Evolutionary conservation across 2,797 vertebrate genomes (phyloP).

Genomic region (Cryptoblepharus egeriae): DNA sequence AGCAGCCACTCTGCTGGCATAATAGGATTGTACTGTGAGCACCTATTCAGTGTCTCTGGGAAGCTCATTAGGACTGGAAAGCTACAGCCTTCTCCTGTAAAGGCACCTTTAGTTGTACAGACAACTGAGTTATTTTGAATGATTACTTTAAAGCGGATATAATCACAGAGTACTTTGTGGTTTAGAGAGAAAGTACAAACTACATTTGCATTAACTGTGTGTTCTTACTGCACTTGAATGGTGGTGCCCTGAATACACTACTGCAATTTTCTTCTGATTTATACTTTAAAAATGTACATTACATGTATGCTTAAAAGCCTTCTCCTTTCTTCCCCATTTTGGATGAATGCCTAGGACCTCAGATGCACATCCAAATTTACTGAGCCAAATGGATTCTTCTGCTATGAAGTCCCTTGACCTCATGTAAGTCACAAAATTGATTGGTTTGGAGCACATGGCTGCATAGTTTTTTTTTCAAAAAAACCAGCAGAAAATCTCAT

Average conservation of each 20-base stretch:
- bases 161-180: not conserved
- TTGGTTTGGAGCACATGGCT: not conserved
- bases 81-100: no score
- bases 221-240: not conserved
- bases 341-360: slow-evolving; percentile 8
- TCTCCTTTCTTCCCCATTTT: not conserved
- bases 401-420: not conserved
- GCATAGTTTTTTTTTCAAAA: not conserved
- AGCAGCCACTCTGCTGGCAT: no score
- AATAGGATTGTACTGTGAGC: no score
- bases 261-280: not conserved
- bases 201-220: not conserved
- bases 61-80: no score
- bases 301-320: not conserved
- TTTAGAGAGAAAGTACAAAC: not conserved
- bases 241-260: not conserved
- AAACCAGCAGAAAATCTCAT: not conserved
- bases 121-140: not conserved
- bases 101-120: no score
- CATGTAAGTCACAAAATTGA: not conserved
- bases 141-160: not conserved
- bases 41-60: no score
- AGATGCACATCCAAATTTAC: not conserved
- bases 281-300: not conserved
- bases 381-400: not conserved